Evolutionary conservation across 2,113 vertebrate genomes (phyloP), one percentile per base, ranked within the genome.

Genomic region (Microcebus jonahi): DNA sequence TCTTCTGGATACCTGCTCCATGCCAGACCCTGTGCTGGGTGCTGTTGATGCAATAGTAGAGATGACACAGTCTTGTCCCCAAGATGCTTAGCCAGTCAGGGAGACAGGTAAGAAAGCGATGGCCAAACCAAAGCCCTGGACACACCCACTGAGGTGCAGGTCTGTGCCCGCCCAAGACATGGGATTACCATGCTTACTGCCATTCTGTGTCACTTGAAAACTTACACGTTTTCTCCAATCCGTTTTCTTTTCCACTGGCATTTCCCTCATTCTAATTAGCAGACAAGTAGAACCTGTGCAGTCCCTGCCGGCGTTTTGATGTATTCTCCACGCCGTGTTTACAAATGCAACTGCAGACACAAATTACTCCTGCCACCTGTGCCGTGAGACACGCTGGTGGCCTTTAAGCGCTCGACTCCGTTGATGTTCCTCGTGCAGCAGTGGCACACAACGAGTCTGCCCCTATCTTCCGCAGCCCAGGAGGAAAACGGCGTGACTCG

Each of bases 341-440:
- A 98, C 95, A 98, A 97, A 97, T 23, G 65, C 63, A 97, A 95
- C 94, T 5, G 12, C 76, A 95, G 92, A 95, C 50, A 94, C 45
- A 97, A 97, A 97, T 97, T 88, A 90, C 39, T 94, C 63, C 80
- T 81, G 90, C 95, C 95, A 97, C 92, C 94, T 97, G 88, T 81
- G 83, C 95, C 91, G 96, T 77, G 83, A 97, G 97, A 98, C 88
- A 82, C 25, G 94, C 92, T 36, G 55, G 80, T 98, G 94, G 95
- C 97, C 96, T 98, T 97, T 94, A 93, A 90, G 90, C 68, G 86
- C 96, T 97, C 96, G 88, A 94, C 97, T 97, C 75, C 45, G 36
- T n/a, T 39, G 42, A 50, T 18, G 82, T 13, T 84, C 31, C 18
- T 36, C 61, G 12, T 11, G n/a, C 25, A 89, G 36, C 36, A 63